These are phyloP conservation scores for Sarcophaga peregrina DNA, from an alignment of 1,140 invertebrate species.

Conservation along the genomic window DNA sequence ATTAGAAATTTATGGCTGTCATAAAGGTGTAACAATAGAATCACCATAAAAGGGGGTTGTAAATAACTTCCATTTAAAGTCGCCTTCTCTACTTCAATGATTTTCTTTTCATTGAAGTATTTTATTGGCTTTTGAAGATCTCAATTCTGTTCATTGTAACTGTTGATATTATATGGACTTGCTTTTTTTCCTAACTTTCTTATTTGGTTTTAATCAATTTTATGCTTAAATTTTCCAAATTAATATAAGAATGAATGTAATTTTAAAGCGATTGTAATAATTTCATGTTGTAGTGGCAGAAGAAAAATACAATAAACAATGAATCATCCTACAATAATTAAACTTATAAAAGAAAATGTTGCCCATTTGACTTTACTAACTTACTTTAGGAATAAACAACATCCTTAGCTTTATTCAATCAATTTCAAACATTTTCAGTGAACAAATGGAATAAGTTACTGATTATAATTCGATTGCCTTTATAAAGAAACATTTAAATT, in stretches of 20 bases:
- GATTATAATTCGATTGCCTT: too few species aligned
- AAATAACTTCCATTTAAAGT: neutral
- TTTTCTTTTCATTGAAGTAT: neutral
- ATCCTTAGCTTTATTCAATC: too few species aligned
- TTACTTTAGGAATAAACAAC: too few species aligned
- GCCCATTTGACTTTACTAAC: too few species aligned
- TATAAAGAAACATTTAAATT: too few species aligned
- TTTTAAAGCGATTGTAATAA: neutral
- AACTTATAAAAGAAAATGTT: too few species aligned
- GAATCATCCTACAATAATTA: too few species aligned
- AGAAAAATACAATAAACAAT: too few species aligned
- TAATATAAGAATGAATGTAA: neutral
- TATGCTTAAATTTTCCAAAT: neutral
- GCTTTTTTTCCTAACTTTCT: neutral
- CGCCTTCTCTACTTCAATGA: neutral
- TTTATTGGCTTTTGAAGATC: neutral
- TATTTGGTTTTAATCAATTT: slow-evolving; percentile 11
- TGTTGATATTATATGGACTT: neutral
- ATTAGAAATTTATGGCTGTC: slow-evolving; percentile 33
- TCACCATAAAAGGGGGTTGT: slow-evolving; percentile 20
- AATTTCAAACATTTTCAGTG: too few species aligned
- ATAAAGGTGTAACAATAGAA: slow-evolving; percentile 40
- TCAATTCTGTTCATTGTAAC: neutral
- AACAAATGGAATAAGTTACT: too few species aligned
- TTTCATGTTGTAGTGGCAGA: neutral